phyloP scores from a whole-genome alignment of 2,797 vertebrate species.

The Sebastes paucispinis region DNA sequence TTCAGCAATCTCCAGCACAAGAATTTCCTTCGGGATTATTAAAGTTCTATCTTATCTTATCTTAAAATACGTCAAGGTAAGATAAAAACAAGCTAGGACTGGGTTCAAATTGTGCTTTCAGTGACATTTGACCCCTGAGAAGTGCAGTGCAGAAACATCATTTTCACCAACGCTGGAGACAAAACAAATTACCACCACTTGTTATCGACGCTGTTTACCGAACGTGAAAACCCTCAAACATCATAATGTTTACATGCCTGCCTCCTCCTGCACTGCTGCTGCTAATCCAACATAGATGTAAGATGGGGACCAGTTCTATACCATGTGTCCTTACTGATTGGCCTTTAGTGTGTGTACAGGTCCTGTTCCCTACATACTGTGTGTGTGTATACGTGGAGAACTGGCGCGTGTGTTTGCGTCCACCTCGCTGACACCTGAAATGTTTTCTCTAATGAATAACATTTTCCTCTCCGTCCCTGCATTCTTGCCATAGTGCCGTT shows the following conservation, averaged over 20 bases:
- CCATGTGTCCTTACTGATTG: background rate
- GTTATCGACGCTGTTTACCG: background rate
- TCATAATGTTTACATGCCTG: background rate
- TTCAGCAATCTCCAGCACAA: no score
- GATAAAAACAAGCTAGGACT: no score
- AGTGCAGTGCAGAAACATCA: background rate
- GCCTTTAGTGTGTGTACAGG: background rate
- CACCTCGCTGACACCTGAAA: constrained; percentile 70
- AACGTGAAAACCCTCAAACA: background rate
- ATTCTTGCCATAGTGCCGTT: constrained; percentile 53
- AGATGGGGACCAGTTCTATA: background rate
- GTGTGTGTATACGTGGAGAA: background rate
- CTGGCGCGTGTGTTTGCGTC: constrained; percentile 3
- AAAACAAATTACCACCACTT: background rate
- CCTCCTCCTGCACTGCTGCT: background rate
- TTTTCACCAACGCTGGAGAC: background rate
- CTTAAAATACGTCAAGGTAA: background rate
- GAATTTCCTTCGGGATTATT: no score
- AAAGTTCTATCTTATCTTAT: no score
- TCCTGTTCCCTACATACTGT: background rate
- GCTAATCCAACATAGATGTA: background rate
- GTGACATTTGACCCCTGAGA: background rate
- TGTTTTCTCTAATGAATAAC: constrained; percentile 69
- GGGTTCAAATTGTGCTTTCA: background rate
- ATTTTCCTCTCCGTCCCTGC: constrained; percentile 53